Conservation (phyloP, 2,113 vertebrate species). For the Laticauda laticaudata region DNA sequence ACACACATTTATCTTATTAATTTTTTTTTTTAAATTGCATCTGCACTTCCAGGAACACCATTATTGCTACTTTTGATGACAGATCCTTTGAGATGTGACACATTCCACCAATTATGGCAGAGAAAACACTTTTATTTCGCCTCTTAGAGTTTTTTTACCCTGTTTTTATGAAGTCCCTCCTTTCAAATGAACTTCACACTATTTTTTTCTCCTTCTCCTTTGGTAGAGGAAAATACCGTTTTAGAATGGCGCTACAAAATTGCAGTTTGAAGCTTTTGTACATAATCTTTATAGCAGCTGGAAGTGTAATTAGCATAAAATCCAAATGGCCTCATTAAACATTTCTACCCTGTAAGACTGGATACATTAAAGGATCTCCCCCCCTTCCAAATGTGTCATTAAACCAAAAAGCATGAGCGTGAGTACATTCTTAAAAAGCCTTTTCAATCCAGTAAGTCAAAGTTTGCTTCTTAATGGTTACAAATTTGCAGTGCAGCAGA, state of each 20-base stretch:
- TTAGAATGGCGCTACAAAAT: slow-evolving; percentile 32
- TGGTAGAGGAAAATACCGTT: slow-evolving; percentile 40
- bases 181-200: slow-evolving; percentile 31
- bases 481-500: neutral
- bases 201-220: neutral
- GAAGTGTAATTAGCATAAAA: slow-evolving; percentile 62
- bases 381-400: neutral
- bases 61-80: slow-evolving; percentile 3
- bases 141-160: slow-evolving; percentile 16
- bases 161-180: slow-evolving; percentile 35
- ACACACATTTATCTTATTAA: slow-evolving; percentile 19
- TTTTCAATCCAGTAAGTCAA: slow-evolving; percentile 33
- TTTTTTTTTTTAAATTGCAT: neutral
- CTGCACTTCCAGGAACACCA: neutral
- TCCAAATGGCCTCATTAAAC: slow-evolving; percentile 45
- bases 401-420: neutral
- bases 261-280: slow-evolving; percentile 40
- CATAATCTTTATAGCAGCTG: slow-evolving; percentile 60
- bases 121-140: slow-evolving; percentile 3
- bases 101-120: slow-evolving; percentile 9
- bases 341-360: slow-evolving; percentile 36
- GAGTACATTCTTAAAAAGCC: neutral
- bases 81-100: slow-evolving; percentile 11
- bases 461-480: slow-evolving; percentile 21
- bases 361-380: slow-evolving; percentile 31